phyloP scores from a whole-genome alignment of 2,113 vertebrate genomes.

The Chroicocephalus ridibundus region DNA sequence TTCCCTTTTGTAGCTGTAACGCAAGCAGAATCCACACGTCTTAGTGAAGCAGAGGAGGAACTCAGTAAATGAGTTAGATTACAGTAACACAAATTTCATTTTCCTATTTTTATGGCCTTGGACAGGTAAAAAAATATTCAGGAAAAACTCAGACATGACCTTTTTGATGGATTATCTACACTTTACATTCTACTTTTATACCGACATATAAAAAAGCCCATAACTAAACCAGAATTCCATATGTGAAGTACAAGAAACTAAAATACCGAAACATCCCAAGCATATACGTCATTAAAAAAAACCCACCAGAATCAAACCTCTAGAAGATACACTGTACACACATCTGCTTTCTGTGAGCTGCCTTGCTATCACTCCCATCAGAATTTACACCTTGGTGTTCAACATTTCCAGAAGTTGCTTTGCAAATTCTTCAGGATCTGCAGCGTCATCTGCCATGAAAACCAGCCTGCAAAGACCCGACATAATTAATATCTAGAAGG shows the following conservation, averaged over 20 bases:
- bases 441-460: neutral
- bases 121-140: neutral
- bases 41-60: neutral
- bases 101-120: neutral
- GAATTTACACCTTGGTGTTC: neutral
- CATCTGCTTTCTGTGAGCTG: neutral
- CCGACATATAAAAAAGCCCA: neutral
- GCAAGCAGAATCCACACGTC: neutral
- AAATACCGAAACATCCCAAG: neutral
- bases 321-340: neutral
- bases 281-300: neutral
- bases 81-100: neutral
- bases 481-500: neutral
- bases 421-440: neutral
- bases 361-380: neutral
- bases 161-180: neutral
- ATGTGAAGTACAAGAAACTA: neutral
- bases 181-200: neutral
- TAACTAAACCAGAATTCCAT: neutral
- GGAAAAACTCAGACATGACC: neutral
- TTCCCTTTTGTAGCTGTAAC: neutral
- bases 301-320: neutral
- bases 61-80: neutral
- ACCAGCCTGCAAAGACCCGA: neutral
- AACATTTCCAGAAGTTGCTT: neutral